Conservation (phyloP, 2,888 invertebrate genomes). For the Oeneis ivallda region DNA sequence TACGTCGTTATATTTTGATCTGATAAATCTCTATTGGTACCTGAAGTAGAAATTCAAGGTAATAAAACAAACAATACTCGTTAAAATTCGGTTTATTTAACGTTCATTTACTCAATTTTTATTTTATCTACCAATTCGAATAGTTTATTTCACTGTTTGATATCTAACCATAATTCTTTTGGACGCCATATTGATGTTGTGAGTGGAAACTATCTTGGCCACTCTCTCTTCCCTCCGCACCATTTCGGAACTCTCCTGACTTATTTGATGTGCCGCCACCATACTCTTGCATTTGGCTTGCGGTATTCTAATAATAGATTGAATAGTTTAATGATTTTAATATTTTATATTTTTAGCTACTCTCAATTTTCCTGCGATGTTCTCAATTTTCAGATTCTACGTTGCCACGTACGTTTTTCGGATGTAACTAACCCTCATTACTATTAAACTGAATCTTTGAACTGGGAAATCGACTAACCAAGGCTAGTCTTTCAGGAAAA, state of each 20-base stretch:
- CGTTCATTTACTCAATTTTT: background rate
- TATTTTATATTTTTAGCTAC: conserved; percentile 3
- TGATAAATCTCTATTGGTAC: conserved; percentile 64
- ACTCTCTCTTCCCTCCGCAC: conserved; percentile 53
- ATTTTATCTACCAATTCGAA: no score
- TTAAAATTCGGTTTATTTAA: background rate
- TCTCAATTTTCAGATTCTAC: background rate
- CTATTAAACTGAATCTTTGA: background rate
- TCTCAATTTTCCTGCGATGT: background rate
- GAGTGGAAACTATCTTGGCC: conserved; percentile 53
- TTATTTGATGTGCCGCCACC: conserved; percentile 66
- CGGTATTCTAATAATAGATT: conserved; percentile 31
- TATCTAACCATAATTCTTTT: conserved; percentile 64
- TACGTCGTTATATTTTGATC: conserved; percentile 69
- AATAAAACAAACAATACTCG: background rate
- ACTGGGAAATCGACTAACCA: background rate
- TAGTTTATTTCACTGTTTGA: background rate
- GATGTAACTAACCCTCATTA: no score
- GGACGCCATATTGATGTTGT: conserved; percentile 62
- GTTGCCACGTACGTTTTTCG: no score
- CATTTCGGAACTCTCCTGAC: conserved; percentile 62
- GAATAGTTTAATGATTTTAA: background rate
- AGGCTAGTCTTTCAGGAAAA: background rate
- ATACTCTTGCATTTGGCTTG: conserved; percentile 78
- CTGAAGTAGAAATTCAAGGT: conserved; percentile 50